phyloP scores from a whole-genome alignment of 2,888 invertebrate genomes.

The Cerceris ruficornis region DNA sequence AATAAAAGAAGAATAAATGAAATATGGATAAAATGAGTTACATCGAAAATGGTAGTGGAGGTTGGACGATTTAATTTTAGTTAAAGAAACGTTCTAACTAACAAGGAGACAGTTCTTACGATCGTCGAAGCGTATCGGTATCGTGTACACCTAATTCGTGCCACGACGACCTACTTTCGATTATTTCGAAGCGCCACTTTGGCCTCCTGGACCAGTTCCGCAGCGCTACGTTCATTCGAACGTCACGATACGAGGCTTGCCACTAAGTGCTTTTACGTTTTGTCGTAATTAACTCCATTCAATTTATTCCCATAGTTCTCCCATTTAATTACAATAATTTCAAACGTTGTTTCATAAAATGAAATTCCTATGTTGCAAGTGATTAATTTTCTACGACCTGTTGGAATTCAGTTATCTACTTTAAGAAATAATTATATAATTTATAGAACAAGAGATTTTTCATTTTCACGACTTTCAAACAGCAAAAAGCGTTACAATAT shows the following conservation, averaged over 20 bases:
- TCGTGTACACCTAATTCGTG: constrained; percentile 62
- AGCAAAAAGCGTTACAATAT: too few species aligned
- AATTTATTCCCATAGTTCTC: too few species aligned
- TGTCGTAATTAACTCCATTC: too few species aligned
- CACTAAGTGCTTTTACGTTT: neutral
- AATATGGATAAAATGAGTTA: neutral
- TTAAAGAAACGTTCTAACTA: constrained; percentile 45
- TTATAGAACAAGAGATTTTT: too few species aligned
- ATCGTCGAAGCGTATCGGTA: constrained; percentile 70
- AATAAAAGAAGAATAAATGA: neutral
- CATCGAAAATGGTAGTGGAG: neutral
- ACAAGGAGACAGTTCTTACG: constrained; percentile 65
- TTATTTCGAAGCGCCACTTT: constrained; percentile 48
- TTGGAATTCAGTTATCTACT: too few species aligned
- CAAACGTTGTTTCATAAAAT: too few species aligned
- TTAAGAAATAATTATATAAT: too few species aligned
- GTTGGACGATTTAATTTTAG: neutral
- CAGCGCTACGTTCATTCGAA: neutral
- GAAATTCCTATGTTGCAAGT: too few species aligned
- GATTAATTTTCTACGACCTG: too few species aligned
- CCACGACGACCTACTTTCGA: constrained; percentile 68
- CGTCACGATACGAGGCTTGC: neutral
- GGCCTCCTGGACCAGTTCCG: constrained; percentile 32
- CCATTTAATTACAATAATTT: too few species aligned
- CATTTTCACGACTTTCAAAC: too few species aligned